Evolutionary conservation across 2,113 vertebrate genomes (phyloP).

Genomic region (Murina feae): DNA sequence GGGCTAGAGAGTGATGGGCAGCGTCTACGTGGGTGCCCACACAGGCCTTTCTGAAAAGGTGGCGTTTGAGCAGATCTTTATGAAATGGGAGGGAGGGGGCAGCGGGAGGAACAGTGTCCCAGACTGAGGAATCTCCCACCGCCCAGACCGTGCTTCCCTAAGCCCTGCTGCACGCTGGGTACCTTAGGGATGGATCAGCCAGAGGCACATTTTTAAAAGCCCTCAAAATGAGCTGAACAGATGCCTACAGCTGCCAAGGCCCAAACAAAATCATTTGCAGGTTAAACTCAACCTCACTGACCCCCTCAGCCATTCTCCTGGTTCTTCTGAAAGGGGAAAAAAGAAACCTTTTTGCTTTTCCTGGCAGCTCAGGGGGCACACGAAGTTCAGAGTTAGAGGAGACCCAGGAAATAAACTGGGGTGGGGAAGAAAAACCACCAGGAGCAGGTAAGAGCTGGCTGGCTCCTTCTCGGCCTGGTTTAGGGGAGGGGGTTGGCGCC

Average conservation of each 20-base stretch:
- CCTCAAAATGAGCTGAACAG: background rate
- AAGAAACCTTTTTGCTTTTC: conserved; percentile 64
- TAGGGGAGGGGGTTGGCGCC: conserved; percentile 34
- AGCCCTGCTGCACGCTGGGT: background rate
- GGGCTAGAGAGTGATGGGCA: background rate
- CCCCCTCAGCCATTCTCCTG: background rate
- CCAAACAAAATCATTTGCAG: background rate
- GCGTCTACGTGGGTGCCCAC: background rate
- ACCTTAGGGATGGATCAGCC: background rate
- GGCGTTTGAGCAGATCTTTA: background rate
- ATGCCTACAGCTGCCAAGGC: background rate
- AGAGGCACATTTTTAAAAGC: background rate
- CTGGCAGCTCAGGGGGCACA: conserved; percentile 75
- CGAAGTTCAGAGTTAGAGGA: conserved; percentile 41
- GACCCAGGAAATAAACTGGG: conserved; percentile 63
- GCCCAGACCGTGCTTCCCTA: background rate
- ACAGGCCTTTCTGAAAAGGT: background rate
- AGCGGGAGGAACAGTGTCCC: background rate
- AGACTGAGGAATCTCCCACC: background rate
- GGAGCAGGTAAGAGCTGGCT: conserved; percentile 60
- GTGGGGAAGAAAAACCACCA: conserved; percentile 57
- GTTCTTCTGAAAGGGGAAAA: background rate
- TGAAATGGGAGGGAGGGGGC: background rate
- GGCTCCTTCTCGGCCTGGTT: conserved; percentile 68
- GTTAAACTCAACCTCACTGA: background rate